phyloP scores from a whole-genome alignment of 2,113 vertebrate genomes.

The Fulica atra region DNA sequence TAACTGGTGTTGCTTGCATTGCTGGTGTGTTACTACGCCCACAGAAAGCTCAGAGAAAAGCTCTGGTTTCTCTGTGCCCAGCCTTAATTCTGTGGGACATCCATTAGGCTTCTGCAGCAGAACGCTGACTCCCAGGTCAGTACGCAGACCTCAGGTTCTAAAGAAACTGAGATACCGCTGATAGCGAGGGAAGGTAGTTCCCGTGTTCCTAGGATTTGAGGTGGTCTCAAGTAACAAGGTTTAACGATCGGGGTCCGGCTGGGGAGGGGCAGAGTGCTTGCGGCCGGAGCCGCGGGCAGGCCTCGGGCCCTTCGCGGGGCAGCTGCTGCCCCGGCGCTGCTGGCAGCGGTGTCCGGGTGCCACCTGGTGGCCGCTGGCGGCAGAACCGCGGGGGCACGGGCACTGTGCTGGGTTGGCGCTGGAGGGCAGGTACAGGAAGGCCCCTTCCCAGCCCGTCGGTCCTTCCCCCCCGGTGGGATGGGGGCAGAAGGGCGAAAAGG shows the following conservation, averaged over 20 bases:
- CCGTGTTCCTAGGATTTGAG: not conserved
- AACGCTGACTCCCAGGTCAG: not conserved
- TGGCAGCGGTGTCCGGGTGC: not conserved
- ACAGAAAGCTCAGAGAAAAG: not conserved
- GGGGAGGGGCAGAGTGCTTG: no score
- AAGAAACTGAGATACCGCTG: not conserved
- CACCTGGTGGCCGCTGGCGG: slow-evolving; percentile 55
- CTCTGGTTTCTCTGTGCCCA: not conserved
- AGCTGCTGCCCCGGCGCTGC: not conserved
- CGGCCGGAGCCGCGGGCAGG: no score
- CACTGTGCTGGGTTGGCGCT: not conserved
- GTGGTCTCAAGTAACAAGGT: not conserved
- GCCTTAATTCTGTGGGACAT: not conserved
- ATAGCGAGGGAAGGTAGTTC: not conserved
- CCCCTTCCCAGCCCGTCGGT: rapidly evolving
- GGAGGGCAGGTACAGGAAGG: not conserved
- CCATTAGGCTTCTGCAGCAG: not conserved
- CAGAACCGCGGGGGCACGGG: rapidly evolving
- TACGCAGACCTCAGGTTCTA: not conserved
- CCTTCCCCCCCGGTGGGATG: rapidly evolving
- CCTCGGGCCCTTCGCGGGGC: not conserved
- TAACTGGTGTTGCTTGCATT: not conserved
- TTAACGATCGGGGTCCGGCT: not conserved
- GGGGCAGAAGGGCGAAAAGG: not conserved
- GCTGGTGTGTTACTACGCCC: not conserved